A percentile compares a stretch with the other conserved stretches of the same genome.
phyloP scores from a whole-genome alignment of 2,888 invertebrate genomes.

The Dilophus febrilis region DNA sequence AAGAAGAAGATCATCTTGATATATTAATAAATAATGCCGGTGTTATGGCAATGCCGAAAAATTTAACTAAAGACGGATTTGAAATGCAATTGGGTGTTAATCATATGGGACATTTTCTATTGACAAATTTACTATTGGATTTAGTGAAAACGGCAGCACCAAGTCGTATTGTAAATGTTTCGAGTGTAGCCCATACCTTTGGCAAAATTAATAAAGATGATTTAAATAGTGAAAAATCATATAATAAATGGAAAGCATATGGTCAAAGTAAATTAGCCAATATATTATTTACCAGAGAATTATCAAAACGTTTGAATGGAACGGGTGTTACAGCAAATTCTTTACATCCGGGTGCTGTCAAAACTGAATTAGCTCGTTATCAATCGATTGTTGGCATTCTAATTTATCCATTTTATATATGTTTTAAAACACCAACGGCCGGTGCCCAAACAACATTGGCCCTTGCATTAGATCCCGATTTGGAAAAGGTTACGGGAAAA shows the following conservation, averaged over 20 bases:
- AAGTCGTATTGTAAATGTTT: slow-evolving; percentile 59
- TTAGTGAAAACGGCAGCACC: slow-evolving; percentile 40
- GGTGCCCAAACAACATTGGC: slow-evolving; percentile 28
- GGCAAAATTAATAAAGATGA: slow-evolving; percentile 52
- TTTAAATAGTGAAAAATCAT: slow-evolving; percentile 49
- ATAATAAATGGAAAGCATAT: slow-evolving; percentile 48
- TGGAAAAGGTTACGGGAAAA: slow-evolving; percentile 20
- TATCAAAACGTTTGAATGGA: slow-evolving; percentile 46
- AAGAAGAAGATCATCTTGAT: slow-evolving; percentile 33
- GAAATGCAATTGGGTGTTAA: slow-evolving; percentile 41
- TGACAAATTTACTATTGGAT: slow-evolving; percentile 39
- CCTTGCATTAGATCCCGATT: slow-evolving; percentile 25
- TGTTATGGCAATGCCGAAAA: slow-evolving; percentile 30
- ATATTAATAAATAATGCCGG: slow-evolving; percentile 41
- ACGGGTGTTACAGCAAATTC: slow-evolving; percentile 46
- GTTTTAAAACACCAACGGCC: slow-evolving; percentile 13
- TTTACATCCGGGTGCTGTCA: slow-evolving; percentile 57
- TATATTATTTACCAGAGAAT: slow-evolving; percentile 45
- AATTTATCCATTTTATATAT: no score
- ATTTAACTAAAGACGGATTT: slow-evolving; percentile 34
- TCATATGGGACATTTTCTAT: slow-evolving; percentile 42
- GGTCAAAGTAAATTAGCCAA: slow-evolving; percentile 65
- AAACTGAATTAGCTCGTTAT: slow-evolving; percentile 56
- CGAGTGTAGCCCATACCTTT: slow-evolving; percentile 47
- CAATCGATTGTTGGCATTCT: slow-evolving; percentile 16